These are phyloP conservation scores for Idaea biselata DNA, from an alignment of 2,888 invertebrate genomes.

Conservation along the genomic window DNA sequence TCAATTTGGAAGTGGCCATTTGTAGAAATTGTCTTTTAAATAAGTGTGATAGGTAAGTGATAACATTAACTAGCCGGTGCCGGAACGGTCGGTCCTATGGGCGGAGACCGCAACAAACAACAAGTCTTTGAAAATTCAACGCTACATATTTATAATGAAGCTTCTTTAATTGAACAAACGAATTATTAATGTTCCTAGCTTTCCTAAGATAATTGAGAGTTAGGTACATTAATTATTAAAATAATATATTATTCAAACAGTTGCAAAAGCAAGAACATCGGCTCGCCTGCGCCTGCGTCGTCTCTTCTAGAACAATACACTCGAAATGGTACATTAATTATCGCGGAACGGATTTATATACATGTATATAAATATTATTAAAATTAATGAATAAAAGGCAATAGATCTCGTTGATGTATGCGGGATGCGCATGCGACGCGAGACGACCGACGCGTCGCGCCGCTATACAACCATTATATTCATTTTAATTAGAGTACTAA, in stretches of 20 bases:
- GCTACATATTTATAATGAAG: not conserved
- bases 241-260: not conserved
- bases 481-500: not conserved
- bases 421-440: not conserved
- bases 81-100: too few species aligned
- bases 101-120: too few species aligned
- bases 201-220: too few species aligned
- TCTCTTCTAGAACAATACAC: not conserved
- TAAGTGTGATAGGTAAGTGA: too few species aligned
- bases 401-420: not conserved
- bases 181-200: not conserved
- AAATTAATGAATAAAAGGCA: not conserved
- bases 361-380: not conserved
- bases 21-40: too few species aligned
- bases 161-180: not conserved
- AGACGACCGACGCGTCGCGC: not conserved
- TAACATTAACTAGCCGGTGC: too few species aligned
- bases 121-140: too few species aligned
- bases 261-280: not conserved
- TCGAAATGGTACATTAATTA: not conserved
- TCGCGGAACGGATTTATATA: not conserved
- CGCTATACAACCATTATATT: not conserved
- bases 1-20: too few species aligned
- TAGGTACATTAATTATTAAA: not conserved
- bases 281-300: constrained; percentile 1